Conservation (phyloP, 2,113 vertebrate genomes). For the Hippocampus abdominalis region DNA sequence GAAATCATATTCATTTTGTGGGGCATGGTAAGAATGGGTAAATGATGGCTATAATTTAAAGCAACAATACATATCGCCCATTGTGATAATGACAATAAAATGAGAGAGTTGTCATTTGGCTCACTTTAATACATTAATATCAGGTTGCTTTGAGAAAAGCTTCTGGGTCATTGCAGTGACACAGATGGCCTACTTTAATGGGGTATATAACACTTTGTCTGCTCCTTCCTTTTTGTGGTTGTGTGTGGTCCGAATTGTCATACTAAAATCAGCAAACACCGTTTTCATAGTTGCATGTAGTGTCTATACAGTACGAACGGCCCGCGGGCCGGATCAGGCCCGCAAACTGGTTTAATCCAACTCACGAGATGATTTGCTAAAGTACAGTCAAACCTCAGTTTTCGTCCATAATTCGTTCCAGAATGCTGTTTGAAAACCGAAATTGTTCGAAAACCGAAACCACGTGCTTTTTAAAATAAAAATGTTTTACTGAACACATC, state of each 20-base stretch:
- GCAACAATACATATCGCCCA: background rate
- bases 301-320: background rate
- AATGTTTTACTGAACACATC: too few species aligned
- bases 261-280: background rate
- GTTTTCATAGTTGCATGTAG: background rate
- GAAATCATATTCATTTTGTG: background rate
- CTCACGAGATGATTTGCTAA: too few species aligned
- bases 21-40: background rate
- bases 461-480: too few species aligned
- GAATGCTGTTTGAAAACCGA: too few species aligned
- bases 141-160: background rate
- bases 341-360: too few species aligned
- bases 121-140: too few species aligned
- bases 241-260: background rate
- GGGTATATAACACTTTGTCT: too few species aligned
- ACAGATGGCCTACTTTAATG: background rate
- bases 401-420: too few species aligned
- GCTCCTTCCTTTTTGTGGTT: background rate
- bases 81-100: background rate
- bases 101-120: background rate
- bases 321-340: too few species aligned
- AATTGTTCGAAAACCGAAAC: too few species aligned
- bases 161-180: background rate
- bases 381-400: too few species aligned
- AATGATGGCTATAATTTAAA: background rate